phyloP scores from a whole-genome alignment of 2,113 vertebrate species.

The Lampris megalopsis region DNA sequence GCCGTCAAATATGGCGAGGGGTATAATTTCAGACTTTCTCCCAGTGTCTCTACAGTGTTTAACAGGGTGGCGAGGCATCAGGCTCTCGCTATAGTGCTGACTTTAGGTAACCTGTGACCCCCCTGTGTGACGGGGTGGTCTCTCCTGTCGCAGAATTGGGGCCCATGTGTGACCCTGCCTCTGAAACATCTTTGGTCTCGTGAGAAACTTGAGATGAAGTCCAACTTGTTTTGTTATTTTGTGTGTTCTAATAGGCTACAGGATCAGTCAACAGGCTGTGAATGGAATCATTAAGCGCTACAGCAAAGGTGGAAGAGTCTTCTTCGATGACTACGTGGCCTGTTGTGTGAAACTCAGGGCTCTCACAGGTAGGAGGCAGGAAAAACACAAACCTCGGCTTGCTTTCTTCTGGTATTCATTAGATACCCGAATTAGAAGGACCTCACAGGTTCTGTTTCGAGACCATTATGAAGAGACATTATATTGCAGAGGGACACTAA shows the following conservation, averaged over 20 bases:
- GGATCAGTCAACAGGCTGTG: constrained; percentile 85
- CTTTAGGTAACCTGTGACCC: too few species aligned
- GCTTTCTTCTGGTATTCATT: not conserved
- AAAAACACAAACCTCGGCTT: not conserved
- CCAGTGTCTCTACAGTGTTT: too few species aligned
- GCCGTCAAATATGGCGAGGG: too few species aligned
- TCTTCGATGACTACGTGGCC: constrained; percentile 93
- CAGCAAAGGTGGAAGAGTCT: constrained; percentile 87
- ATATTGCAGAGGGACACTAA: not conserved
- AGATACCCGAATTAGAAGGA: not conserved
- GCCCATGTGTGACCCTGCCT: too few species aligned
- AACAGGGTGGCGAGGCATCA: too few species aligned
- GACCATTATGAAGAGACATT: not conserved
- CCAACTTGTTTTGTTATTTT: not conserved
- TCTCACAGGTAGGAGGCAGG: constrained; percentile 83
- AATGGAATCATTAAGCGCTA: constrained; percentile 87
- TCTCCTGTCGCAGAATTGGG: too few species aligned
- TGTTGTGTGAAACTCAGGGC: constrained; percentile 90
- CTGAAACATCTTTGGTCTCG: too few species aligned
- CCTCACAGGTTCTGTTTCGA: not conserved
- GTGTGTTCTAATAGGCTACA: constrained; percentile 80
- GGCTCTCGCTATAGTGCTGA: too few species aligned
- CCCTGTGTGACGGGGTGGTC: too few species aligned
- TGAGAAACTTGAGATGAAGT: too few species aligned
- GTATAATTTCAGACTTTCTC: too few species aligned